Conservation (phyloP, 2,113 vertebrate species). For the Sialia sialis region DNA sequence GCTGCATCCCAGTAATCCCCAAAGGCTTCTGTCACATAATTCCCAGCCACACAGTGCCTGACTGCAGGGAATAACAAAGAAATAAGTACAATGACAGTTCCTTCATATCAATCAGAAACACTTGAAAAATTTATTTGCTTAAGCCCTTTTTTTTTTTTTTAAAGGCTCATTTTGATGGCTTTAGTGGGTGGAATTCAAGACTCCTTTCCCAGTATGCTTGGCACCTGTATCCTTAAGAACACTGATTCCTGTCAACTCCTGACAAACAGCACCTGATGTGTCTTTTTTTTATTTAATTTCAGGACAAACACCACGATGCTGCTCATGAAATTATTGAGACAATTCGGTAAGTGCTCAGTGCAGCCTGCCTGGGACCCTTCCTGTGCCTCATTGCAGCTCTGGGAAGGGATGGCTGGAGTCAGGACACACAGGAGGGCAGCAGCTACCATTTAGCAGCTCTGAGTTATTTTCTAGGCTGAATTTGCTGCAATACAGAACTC, state of each 20-base stretch:
- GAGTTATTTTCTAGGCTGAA: not conserved
- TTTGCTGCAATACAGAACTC: not conserved
- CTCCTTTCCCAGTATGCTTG: not conserved
- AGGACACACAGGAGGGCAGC: not conserved
- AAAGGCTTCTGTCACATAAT: not conserved
- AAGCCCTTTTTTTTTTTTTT: not conserved
- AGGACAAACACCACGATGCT: conserved; percentile 99
- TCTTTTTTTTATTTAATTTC: conserved; percentile 3
- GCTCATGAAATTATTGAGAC: conserved; percentile 99
- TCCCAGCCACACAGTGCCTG: not conserved
- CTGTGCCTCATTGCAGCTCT: not conserved
- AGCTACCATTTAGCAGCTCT: not conserved
- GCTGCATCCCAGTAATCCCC: not conserved
- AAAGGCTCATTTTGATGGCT: not conserved
- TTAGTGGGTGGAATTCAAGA: not conserved
- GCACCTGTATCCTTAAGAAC: not conserved
- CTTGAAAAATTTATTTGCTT: not conserved
- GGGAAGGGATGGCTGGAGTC: not conserved
- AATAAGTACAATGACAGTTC: not conserved
- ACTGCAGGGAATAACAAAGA: not conserved
- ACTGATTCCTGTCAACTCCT: not conserved
- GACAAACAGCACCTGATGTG: not conserved
- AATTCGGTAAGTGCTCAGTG: conserved; percentile 82
- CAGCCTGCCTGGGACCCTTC: not conserved
- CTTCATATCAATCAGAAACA: not conserved